Conservation (phyloP, 2,797 vertebrate species). For the Gymnoscopelus braueri region DNA sequence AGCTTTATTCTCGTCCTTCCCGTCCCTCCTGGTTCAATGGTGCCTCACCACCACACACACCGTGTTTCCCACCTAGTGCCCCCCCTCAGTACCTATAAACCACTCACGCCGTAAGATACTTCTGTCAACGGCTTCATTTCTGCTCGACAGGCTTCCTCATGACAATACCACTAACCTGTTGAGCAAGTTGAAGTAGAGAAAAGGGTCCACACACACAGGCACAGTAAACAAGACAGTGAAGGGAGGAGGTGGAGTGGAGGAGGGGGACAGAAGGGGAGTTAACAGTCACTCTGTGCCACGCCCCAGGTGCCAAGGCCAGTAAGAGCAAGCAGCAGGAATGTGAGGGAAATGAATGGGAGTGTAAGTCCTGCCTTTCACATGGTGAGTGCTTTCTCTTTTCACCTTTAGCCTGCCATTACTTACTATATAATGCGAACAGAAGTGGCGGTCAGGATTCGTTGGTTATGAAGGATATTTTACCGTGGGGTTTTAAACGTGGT, state of each 20-base stretch:
- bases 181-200: constrained; percentile 64
- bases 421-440: constrained; percentile 52
- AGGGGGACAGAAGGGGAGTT: constrained; percentile 65
- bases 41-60: not conserved
- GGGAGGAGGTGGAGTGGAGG: constrained; percentile 59
- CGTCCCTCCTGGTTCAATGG: constrained; percentile 3
- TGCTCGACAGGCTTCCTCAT: constrained; percentile 61
- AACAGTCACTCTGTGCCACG: constrained; percentile 76
- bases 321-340: constrained; percentile 81
- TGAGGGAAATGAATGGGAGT: constrained; percentile 80
- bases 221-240: constrained; percentile 68
- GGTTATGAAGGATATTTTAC: constrained; percentile 16
- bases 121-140: constrained; percentile 48
- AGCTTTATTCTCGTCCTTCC: constrained; percentile 12
- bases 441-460: constrained; percentile 23
- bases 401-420: constrained; percentile 46
- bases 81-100: constrained; percentile 10
- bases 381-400: constrained; percentile 75
- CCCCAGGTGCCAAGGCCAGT: constrained; percentile 81
- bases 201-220: constrained; percentile 53
- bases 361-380: constrained; percentile 79
- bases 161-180: constrained; percentile 72
- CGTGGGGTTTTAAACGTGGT: constrained; percentile 22
- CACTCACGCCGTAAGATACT: not conserved
- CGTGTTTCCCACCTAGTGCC: constrained; percentile 9